Conservation (phyloP, 2,797 vertebrate species). For the Acipenser oxyrinchus region DNA sequence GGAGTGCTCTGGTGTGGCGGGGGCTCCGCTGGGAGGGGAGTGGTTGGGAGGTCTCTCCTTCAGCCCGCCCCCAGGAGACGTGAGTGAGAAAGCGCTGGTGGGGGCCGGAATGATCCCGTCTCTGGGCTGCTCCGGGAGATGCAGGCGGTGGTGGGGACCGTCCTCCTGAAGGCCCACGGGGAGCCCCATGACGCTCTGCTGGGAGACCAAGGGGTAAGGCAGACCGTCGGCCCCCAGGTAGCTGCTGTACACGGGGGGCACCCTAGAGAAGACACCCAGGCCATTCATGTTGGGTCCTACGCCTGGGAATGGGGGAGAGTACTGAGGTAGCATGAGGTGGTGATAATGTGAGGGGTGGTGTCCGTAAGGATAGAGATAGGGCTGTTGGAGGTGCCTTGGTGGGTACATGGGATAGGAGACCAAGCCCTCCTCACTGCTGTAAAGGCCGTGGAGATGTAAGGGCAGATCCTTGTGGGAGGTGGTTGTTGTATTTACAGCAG, state of each 20-base stretch:
- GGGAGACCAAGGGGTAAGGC: slow-evolving; percentile 34
- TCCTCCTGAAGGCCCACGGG: slow-evolving; percentile 17
- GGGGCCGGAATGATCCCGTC: slow-evolving; percentile 3
- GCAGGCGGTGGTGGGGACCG: slow-evolving; percentile 19
- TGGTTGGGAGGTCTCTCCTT: slow-evolving; percentile 50
- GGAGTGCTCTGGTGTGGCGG: slow-evolving; percentile 21
- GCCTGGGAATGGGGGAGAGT: slow-evolving; percentile 40
- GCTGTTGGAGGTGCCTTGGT: slow-evolving; percentile 42
- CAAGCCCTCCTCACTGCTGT: slow-evolving; percentile 46
- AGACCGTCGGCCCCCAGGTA: slow-evolving; percentile 41
- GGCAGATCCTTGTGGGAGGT: slow-evolving; percentile 38
- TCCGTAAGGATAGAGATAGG: slow-evolving; percentile 45
- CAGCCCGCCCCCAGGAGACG: slow-evolving; percentile 35
- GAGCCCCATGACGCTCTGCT: slow-evolving; percentile 27
- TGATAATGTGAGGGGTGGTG: slow-evolving; percentile 37
- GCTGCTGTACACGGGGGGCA: slow-evolving; percentile 28
- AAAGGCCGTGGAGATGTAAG: slow-evolving; percentile 48
- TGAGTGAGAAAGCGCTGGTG: background rate
- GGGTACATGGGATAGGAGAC: slow-evolving; percentile 50
- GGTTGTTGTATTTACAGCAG: slow-evolving; percentile 18
- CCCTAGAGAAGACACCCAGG: slow-evolving; percentile 22
- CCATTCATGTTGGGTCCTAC: slow-evolving; percentile 26
- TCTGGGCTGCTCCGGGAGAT: slow-evolving; percentile 24
- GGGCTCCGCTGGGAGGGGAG: slow-evolving; percentile 46
- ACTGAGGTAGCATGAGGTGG: slow-evolving; percentile 45